Evolutionary conservation across 1,140 invertebrate species (phyloP).

Genomic region (Meloidogyne floridensis): DNA sequence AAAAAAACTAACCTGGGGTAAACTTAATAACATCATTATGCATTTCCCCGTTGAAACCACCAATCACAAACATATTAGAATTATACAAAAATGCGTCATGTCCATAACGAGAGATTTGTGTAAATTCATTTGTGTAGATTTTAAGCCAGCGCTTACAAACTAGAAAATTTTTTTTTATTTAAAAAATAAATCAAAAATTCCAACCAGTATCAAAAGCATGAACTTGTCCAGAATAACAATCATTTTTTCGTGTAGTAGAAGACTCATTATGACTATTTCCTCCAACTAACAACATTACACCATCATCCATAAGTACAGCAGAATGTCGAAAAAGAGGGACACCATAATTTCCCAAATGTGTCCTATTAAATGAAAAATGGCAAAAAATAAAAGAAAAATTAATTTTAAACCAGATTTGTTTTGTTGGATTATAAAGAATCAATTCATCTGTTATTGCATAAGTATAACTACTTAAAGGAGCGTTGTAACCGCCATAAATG

Average conservation of each 20-base stretch:
- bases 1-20: conserved; percentile 44
- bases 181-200: not conserved
- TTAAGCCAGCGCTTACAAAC: conserved; percentile 58
- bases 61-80: conserved; percentile 51
- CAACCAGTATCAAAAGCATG: conserved; percentile 57
- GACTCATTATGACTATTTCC: conserved; percentile 64
- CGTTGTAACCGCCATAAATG: conserved; percentile 59
- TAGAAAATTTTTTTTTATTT: conserved; percentile 36
- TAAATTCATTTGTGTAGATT: conserved; percentile 47
- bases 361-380: conserved; percentile 28
- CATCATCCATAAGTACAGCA: conserved; percentile 59
- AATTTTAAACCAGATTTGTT: conserved; percentile 30
- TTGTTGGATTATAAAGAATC: conserved; percentile 45
- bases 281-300: conserved; percentile 60
- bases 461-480: conserved; percentile 48
- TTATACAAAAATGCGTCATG: conserved; percentile 49
- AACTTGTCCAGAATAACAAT: conserved; percentile 58
- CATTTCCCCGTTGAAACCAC: conserved; percentile 63
- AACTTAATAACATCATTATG: conserved; percentile 58
- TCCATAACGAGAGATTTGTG: conserved; percentile 52
- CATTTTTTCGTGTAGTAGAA: conserved; percentile 41
- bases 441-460: conserved; percentile 59
- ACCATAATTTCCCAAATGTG: conserved; percentile 48
- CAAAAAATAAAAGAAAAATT: conserved; percentile 14
- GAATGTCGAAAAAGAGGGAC: conserved; percentile 54